Evolutionary conservation across 2,797 vertebrate genomes (phyloP).

Genomic region (Amniataba percoides): DNA sequence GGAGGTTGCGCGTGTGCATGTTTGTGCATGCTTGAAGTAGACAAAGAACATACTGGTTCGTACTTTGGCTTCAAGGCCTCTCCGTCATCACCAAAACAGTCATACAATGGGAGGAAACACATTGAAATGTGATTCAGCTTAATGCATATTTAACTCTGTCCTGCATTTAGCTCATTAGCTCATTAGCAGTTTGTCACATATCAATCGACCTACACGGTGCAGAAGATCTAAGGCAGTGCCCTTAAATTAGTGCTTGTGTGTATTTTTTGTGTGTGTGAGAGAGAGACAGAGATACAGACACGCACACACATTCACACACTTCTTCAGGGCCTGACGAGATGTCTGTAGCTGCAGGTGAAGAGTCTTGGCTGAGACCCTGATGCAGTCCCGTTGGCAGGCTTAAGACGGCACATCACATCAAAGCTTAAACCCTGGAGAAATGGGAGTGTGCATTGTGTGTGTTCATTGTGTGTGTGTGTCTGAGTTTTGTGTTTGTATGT

Average conservation of each 20-base stretch:
- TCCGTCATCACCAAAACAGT: background rate
- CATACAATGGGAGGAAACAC: background rate
- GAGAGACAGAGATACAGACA: too few species aligned
- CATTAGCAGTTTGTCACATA: slow-evolving; percentile 1
- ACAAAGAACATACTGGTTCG: slow-evolving; percentile 42
- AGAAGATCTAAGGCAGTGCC: slow-evolving; percentile 72
- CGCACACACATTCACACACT: too few species aligned
- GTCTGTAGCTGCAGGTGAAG: slow-evolving; percentile 84
- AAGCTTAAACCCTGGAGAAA: slow-evolving; percentile 74
- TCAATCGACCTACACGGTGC: slow-evolving; percentile 71
- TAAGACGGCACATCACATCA: slow-evolving; percentile 76
- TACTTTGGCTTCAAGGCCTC: slow-evolving; percentile 63
- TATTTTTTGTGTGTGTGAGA: background rate
- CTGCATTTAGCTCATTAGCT: background rate
- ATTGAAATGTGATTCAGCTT: background rate
- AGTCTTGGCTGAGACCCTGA: slow-evolving; percentile 74
- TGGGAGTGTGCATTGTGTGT: slow-evolving; percentile 41
- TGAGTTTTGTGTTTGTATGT: slow-evolving; percentile 7
- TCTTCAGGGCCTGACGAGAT: slow-evolving; percentile 71
- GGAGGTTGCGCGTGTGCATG: background rate
- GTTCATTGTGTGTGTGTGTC: slow-evolving; percentile 21
- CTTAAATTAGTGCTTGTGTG: slow-evolving; percentile 67
- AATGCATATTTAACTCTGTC: background rate
- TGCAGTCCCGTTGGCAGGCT: slow-evolving; percentile 77
- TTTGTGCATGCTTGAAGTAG: background rate